phyloP scores from a whole-genome alignment of 2,888 invertebrate genomes.

The Morpho helenor region DNA sequence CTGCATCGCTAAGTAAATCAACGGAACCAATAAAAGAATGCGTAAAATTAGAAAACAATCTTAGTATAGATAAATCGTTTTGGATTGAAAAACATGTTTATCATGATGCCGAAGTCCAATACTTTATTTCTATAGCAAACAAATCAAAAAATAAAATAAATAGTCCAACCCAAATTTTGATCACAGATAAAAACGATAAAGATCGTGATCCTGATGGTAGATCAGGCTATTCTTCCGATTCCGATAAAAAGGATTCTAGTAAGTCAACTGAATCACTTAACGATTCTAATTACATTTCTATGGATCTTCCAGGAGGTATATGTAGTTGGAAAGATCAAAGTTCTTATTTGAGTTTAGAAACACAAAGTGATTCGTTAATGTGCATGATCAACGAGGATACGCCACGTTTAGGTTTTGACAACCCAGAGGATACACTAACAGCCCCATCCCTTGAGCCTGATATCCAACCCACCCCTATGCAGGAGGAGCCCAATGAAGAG shows the following conservation, averaged over 20 bases:
- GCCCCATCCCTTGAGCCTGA: slow-evolving; percentile 64
- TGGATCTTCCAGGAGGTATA: slow-evolving; percentile 88
- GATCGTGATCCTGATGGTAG: slow-evolving; percentile 80
- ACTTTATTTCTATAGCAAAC: slow-evolving; percentile 76
- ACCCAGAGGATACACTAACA: slow-evolving; percentile 75
- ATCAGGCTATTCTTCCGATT: slow-evolving; percentile 76
- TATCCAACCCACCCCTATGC: slow-evolving; percentile 60
- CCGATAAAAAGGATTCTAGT: slow-evolving; percentile 48
- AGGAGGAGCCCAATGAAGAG: slow-evolving; percentile 54
- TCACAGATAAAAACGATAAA: slow-evolving; percentile 76
- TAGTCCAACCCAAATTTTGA: slow-evolving; percentile 37
- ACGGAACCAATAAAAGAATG: neutral
- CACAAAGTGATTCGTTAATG: slow-evolving; percentile 47
- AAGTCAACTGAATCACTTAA: slow-evolving; percentile 46
- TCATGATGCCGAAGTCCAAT: slow-evolving; percentile 83
- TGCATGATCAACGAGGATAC: slow-evolving; percentile 37
- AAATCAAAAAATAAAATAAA: slow-evolving; percentile 50
- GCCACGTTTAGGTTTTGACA: slow-evolving; percentile 38
- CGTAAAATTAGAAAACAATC: slow-evolving; percentile 44
- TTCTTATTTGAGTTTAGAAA: slow-evolving; percentile 84
- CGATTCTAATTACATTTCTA: slow-evolving; percentile 82
- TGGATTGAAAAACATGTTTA: slow-evolving; percentile 81
- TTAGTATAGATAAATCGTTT: slow-evolving; percentile 71
- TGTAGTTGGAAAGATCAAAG: slow-evolving; percentile 91
- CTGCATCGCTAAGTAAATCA: slow-evolving; percentile 17